Evolutionary conservation across 1,140 invertebrate species (phyloP).

Genomic region (Yoshiicerus persimilis): DNA sequence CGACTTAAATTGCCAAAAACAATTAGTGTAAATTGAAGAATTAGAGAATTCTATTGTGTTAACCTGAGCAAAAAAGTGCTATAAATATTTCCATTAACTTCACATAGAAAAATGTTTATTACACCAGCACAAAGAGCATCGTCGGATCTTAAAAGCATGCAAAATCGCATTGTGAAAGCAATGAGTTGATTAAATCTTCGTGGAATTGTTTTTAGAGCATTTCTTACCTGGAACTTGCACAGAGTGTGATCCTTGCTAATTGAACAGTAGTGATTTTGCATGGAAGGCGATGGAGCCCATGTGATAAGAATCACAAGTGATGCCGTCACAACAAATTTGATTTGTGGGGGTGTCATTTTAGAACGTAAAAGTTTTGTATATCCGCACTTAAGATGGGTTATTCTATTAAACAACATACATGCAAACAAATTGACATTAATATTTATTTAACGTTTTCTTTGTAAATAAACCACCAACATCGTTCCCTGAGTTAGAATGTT

Average conservation of each 20-base stretch:
- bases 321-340: neutral
- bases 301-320: neutral
- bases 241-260: conserved; percentile 47
- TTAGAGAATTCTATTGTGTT: neutral
- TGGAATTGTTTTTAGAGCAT: neutral
- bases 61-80: neutral
- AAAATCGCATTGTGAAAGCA: neutral
- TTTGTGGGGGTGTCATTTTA: neutral
- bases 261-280: conserved; percentile 47
- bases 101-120: neutral
- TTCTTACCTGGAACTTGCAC: conserved; percentile 48
- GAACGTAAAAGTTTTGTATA: neutral
- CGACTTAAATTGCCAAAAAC: neutral
- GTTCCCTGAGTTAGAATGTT: neutral
- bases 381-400: neutral
- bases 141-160: neutral
- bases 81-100: neutral
- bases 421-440: neutral
- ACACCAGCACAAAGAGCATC: neutral
- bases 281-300: neutral
- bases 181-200: neutral
- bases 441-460: neutral
- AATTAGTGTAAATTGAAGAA: neutral
- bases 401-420: neutral
- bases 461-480: neutral